A percentile compares a stretch with the other conserved stretches of the same genome.
Conservation (phyloP, 2,113 vertebrate genomes). For the Mystacornis crossleyi region DNA sequence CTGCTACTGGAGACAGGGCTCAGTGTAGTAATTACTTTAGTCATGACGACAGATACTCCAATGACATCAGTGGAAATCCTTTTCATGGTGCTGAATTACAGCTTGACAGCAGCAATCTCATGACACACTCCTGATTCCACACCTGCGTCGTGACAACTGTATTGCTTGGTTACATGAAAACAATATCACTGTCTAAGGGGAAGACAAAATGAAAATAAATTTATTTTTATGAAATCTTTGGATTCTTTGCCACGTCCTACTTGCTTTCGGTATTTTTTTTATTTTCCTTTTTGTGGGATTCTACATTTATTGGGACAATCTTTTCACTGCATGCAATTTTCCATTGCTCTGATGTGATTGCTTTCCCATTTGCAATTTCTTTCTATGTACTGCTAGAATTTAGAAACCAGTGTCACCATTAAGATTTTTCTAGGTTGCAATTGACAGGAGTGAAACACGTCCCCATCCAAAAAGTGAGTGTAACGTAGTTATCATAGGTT, state of each 20-base stretch:
- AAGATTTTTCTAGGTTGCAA: not conserved
- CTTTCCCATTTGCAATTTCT: not conserved
- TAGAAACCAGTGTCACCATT: not conserved
- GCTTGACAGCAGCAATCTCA: not conserved
- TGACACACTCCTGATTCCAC: not conserved
- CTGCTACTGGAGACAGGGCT: not conserved
- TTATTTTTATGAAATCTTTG: not conserved
- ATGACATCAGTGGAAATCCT: constrained; percentile 8
- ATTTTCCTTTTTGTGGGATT: not conserved
- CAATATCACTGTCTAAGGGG: not conserved
- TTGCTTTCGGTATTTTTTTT: not conserved
- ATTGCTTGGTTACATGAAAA: constrained; percentile 2
- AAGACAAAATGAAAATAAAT: not conserved
- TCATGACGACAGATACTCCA: not conserved
- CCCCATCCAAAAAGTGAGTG: not conserved
- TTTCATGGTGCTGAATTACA: constrained; percentile 25
- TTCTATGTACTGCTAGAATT: not conserved
- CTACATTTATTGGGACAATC: not conserved
- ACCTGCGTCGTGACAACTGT: not conserved
- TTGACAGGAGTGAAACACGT: not conserved
- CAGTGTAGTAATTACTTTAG: not conserved
- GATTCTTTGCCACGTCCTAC: not conserved
- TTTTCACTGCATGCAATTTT: not conserved
- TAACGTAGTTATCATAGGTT: not conserved
- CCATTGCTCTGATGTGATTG: not conserved